Conservation (phyloP, 2,888 invertebrate genomes). For the Epinotia nisella region DNA sequence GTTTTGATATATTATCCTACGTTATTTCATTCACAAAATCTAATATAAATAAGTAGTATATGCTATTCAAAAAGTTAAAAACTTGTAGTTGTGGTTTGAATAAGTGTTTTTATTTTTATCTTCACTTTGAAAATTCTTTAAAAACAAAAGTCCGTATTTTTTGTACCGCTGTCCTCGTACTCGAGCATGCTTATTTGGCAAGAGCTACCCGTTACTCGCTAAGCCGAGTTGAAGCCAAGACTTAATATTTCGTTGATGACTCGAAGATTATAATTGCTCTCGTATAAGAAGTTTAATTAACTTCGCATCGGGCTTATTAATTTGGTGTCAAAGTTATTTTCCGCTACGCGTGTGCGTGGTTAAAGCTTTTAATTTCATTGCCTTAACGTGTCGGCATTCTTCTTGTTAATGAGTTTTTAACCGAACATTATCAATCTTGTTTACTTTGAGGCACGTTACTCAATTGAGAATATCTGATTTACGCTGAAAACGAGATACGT, state of each 20-base stretch:
- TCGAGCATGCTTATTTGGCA: background rate
- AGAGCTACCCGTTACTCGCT: background rate
- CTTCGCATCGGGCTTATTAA: conserved; percentile 21
- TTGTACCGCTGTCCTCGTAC: background rate
- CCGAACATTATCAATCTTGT: conserved; percentile 19
- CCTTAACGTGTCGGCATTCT: background rate
- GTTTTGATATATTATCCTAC: no score
- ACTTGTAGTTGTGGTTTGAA: no score
- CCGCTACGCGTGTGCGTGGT: conserved; percentile 13
- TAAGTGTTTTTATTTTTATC: background rate
- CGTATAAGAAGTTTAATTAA: conserved; percentile 21
- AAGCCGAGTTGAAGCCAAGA: conserved; percentile 13
- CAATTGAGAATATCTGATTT: background rate
- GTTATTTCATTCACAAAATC: no score
- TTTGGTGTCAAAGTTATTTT: conserved; percentile 35
- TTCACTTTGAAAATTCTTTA: background rate
- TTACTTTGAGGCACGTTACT: background rate
- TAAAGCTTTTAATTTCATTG: conserved; percentile 19
- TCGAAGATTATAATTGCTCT: conserved; percentile 19
- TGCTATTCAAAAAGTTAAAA: no score
- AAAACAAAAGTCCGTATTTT: background rate
- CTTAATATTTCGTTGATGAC: conserved; percentile 1
- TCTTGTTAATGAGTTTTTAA: conserved; percentile 32
- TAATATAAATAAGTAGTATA: no score
- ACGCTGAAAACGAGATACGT: background rate